Evolutionary conservation across 1,140 invertebrate genomes (phyloP).

Genomic region (Calephelis nemesis): DNA sequence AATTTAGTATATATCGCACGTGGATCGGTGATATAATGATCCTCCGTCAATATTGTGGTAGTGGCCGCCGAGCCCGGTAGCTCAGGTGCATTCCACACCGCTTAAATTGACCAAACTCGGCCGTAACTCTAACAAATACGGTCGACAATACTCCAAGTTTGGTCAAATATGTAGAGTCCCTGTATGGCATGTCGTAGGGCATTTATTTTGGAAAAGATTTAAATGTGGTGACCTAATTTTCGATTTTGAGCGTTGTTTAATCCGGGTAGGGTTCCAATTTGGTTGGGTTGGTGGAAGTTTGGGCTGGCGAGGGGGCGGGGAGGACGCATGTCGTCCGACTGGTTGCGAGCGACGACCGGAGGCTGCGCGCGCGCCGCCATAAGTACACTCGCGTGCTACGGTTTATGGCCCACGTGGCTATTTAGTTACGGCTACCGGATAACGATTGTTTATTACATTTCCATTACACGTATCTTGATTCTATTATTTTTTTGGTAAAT

Average conservation of each 20-base stretch:
- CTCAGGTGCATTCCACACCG: conserved; percentile 62
- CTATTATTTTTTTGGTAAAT: neutral
- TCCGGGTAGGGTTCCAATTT: conserved; percentile 34
- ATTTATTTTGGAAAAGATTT: conserved; percentile 35
- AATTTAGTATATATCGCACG: conserved; percentile 29
- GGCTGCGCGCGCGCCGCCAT: conserved; percentile 65
- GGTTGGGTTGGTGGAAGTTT: conserved; percentile 45
- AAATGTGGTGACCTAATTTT: conserved; percentile 20
- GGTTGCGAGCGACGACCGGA: conserved; percentile 76
- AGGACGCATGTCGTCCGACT: conserved; percentile 64
- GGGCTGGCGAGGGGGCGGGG: conserved; percentile 50
- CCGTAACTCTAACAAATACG: conserved; percentile 43
- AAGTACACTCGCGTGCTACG: conserved; percentile 56
- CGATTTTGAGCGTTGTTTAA: conserved; percentile 30
- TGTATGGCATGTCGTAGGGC: conserved; percentile 52
- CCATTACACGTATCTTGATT: neutral
- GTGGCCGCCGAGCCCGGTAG: conserved; percentile 53
- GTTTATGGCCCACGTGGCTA: conserved; percentile 54
- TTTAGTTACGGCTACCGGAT: conserved; percentile 21
- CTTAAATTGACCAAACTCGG: conserved; percentile 31
- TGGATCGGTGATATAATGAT: conserved; percentile 46
- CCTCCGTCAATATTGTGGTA: conserved; percentile 54
- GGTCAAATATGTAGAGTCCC: conserved; percentile 62
- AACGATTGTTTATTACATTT: conserved; percentile 4
- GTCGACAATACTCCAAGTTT: conserved; percentile 42